phyloP scores from a whole-genome alignment of 2,113 vertebrate species.

The Zeus faber region DNA sequence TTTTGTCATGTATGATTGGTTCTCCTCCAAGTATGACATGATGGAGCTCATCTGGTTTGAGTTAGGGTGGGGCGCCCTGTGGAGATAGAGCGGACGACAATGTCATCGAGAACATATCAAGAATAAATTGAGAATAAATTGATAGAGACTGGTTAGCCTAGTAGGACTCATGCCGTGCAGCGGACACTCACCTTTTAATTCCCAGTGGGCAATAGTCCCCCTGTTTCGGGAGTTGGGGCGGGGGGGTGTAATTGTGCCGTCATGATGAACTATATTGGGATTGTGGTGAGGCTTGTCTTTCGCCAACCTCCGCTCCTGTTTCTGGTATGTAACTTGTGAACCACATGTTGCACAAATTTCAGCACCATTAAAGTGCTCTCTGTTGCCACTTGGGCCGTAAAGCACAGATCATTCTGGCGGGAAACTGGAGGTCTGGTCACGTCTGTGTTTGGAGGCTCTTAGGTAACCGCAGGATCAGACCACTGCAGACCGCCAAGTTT shows the following conservation, averaged over 20 bases:
- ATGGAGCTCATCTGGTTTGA: constrained; percentile 80
- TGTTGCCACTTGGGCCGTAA: constrained; percentile 32
- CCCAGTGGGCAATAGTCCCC: no score
- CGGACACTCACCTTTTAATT: constrained; percentile 20
- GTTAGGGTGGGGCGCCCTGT: constrained; percentile 80
- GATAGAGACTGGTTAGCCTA: constrained; percentile 69
- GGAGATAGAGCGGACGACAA: constrained; percentile 73
- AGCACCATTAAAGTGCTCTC: constrained; percentile 34
- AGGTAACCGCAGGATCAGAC: background rate
- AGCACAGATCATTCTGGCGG: constrained; percentile 30
- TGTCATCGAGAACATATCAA: constrained; percentile 54
- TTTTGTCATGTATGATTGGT: constrained; percentile 82
- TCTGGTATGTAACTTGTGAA: constrained; percentile 48
- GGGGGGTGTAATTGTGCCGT: constrained; percentile 33
- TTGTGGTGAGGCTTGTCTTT: background rate
- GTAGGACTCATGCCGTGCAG: constrained; percentile 44
- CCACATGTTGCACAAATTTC: constrained; percentile 48
- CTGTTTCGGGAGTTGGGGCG: constrained; percentile 4
- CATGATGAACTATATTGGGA: constrained; percentile 27
- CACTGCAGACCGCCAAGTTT: background rate
- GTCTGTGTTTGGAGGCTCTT: background rate
- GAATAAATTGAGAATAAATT: constrained; percentile 57
- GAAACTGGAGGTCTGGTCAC: constrained; percentile 15
- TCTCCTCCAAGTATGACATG: constrained; percentile 81
- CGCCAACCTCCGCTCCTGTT: constrained; percentile 28